Evolutionary conservation across 37 sponge, comb jelly and placozoan genomes (phyloP).

Genomic region (Chondrosia reniformis): DNA sequence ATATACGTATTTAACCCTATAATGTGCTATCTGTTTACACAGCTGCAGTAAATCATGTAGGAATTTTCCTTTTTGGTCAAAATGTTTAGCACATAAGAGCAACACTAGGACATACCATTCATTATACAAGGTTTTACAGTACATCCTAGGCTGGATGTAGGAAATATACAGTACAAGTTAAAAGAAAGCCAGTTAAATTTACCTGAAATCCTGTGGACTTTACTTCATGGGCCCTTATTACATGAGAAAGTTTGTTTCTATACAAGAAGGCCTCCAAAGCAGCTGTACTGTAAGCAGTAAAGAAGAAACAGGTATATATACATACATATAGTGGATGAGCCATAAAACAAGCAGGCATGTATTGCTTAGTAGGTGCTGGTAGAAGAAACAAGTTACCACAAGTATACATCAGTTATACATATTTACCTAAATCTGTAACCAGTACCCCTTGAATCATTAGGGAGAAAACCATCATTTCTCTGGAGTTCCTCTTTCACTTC

Average conservation of each 20-base stretch:
- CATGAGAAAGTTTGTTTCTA: constrained; percentile 84
- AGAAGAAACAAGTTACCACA: background rate
- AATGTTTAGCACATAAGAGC: too few relatives aligned
- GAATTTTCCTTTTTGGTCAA: too few relatives aligned
- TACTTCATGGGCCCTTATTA: constrained; percentile 92
- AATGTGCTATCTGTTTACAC: too few relatives aligned
- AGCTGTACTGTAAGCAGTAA: constrained; percentile 36
- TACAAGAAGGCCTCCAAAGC: constrained; percentile 75
- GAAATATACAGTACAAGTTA: too few relatives aligned
- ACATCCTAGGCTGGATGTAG: too few relatives aligned
- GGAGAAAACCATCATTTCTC: constrained; percentile 64
- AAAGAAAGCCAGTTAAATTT: background rate
- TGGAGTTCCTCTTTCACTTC: constrained; percentile 37
- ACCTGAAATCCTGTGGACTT: constrained; percentile 92
- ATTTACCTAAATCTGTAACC: constrained; percentile 88
- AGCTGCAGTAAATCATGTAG: too few relatives aligned
- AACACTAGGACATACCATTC: too few relatives aligned
- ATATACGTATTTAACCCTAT: too few relatives aligned
- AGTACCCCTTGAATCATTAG: constrained; percentile 78
- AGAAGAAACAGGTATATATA: background rate
- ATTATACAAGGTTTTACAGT: too few relatives aligned
- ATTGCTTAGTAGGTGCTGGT: background rate
- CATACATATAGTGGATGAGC: background rate
- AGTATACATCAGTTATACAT: background rate
- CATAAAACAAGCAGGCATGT: background rate